These are phyloP conservation scores for Sebastes vulpes DNA, from an alignment of 2,797 vertebrate genomes.

Conservation along the genomic window DNA sequence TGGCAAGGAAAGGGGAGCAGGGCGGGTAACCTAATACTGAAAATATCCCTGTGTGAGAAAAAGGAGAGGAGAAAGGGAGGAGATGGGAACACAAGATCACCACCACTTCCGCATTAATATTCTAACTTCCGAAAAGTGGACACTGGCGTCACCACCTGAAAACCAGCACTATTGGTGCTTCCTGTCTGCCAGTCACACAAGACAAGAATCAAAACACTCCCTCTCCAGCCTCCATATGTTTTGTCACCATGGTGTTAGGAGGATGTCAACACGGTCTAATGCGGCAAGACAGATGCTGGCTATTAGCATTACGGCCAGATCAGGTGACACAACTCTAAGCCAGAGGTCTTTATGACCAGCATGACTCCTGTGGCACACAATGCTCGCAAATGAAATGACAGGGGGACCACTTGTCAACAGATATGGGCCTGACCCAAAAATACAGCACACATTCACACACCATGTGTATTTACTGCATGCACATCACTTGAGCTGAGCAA, in stretches of 20 bases:
- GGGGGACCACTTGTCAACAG: constrained; percentile 41
- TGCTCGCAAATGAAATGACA: constrained; percentile 51
- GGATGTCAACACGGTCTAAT: constrained; percentile 76
- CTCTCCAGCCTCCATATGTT: constrained; percentile 63
- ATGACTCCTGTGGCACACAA: constrained; percentile 46
- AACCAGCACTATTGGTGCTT: background rate
- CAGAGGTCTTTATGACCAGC: constrained; percentile 21
- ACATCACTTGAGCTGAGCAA: background rate
- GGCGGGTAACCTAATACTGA: constrained; percentile 8
- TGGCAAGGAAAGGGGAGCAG: background rate
- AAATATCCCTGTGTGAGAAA: constrained; percentile 54
- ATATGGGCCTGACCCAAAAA: constrained; percentile 20
- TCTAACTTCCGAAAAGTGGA: constrained; percentile 11
- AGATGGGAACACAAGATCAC: constrained; percentile 2
- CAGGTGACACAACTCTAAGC: constrained; percentile 66
- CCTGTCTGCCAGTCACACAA: constrained; percentile 21
- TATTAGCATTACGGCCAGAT: constrained; percentile 65
- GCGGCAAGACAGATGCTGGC: constrained; percentile 72
- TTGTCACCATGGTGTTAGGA: constrained; percentile 79
- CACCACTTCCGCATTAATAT: background rate
- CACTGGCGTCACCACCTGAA: background rate
- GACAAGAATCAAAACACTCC: constrained; percentile 33
- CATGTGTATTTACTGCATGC: background rate
- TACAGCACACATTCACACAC: background rate
- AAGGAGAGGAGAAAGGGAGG: background rate